Conservation (phyloP, 2,113 vertebrate species). For the Eudyptes chrysolophus region DNA sequence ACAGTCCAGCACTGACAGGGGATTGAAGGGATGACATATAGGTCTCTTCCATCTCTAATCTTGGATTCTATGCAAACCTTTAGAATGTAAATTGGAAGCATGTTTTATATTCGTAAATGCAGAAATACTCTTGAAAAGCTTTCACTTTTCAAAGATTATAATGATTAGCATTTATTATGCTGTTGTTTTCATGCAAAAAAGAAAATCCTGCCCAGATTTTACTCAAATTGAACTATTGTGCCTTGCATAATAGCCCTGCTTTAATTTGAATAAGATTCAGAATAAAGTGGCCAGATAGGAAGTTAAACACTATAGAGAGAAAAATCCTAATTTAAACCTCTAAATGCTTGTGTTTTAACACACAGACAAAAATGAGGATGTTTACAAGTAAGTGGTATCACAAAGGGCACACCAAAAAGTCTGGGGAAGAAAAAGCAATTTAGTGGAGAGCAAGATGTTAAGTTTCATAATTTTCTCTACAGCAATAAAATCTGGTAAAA, state of each 20-base stretch:
- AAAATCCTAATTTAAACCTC: neutral
- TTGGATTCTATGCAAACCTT: neutral
- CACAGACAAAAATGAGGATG: neutral
- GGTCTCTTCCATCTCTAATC: neutral
- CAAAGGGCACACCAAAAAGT: neutral
- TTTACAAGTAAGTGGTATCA: conserved; percentile 15
- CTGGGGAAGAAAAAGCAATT: conserved; percentile 49
- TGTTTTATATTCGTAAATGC: neutral
- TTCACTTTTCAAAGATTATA: neutral
- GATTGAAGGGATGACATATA: neutral
- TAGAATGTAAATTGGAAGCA: neutral
- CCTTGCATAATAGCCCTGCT: neutral
- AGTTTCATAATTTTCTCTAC: conserved; percentile 69
- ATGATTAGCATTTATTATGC: neutral
- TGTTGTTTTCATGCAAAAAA: neutral
- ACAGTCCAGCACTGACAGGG: neutral
- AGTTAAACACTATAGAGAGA: neutral
- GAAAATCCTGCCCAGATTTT: neutral
- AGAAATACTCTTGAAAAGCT: neutral
- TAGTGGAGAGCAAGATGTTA: conserved; percentile 39
- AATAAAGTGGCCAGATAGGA: neutral
- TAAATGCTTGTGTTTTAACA: neutral
- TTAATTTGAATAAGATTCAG: neutral
- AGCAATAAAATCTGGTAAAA: conserved; percentile 61
- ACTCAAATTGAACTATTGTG: neutral